A percentile compares a stretch with the other conserved stretches of the same genome.
phyloP scores from a whole-genome alignment of 2,113 vertebrate species.

The Bubo blakistoni region DNA sequence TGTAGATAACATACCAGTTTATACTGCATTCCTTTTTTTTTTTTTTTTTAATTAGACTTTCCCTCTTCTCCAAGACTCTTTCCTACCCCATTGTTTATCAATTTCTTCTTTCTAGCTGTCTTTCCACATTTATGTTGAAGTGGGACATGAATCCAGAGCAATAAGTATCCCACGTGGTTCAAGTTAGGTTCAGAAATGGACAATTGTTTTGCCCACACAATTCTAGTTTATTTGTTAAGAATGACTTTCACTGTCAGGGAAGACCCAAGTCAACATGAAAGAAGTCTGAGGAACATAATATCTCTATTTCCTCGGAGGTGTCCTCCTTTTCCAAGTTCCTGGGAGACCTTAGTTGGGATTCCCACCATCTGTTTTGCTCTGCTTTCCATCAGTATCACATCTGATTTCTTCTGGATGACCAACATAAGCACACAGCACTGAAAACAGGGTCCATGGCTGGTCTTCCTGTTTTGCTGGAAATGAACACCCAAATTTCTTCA shows the following conservation, averaged over 20 bases:
- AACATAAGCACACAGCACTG: not conserved
- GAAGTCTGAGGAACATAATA: not conserved
- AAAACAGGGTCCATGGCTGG: not conserved
- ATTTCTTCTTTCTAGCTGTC: not conserved
- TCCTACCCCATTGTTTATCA: not conserved
- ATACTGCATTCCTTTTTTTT: not conserved
- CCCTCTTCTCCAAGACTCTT: not conserved
- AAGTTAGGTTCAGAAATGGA: not conserved
- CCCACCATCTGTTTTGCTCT: not conserved
- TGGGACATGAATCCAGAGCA: not conserved
- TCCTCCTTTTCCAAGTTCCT: not conserved
- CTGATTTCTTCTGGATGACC: not conserved
- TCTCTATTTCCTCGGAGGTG: not conserved
- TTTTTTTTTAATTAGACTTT: not conserved
- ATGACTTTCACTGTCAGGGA: not conserved
- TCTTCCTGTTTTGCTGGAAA: not conserved
- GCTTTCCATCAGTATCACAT: not conserved
- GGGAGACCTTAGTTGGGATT: not conserved
- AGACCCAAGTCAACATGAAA: not conserved
- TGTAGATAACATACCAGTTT: slow-evolving; percentile 22
- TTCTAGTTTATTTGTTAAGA: not conserved
- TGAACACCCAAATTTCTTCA: not conserved
- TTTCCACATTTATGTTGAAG: not conserved
- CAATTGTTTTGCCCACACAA: not conserved
- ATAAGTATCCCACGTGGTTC: not conserved